Evolutionary conservation across 2,888 invertebrate species (phyloP).

Genomic region (Proisotoma minuta): DNA sequence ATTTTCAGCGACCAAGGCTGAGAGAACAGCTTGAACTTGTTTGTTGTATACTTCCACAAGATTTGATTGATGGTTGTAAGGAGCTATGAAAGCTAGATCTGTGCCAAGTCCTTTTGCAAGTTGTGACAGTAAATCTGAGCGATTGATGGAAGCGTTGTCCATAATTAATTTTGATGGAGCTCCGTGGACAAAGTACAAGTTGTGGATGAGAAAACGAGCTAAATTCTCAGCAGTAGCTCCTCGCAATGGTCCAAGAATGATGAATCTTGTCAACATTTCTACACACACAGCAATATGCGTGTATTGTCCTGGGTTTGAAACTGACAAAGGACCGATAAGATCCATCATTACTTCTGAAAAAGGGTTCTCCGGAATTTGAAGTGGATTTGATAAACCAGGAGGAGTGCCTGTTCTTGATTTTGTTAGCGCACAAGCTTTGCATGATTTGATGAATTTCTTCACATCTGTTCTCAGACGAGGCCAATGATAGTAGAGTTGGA

Average conservation of each 20-base stretch:
- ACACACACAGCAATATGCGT: neutral
- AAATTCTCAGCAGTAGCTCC: neutral
- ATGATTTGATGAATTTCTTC: neutral
- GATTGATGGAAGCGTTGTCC: neutral
- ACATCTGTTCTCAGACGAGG: neutral
- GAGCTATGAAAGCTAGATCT: neutral
- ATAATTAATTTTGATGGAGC: too few relatives aligned
- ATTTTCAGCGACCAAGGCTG: too few relatives aligned
- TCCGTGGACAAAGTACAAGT: neutral
- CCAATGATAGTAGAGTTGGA: neutral
- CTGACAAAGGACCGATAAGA: neutral
- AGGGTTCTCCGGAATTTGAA: neutral
- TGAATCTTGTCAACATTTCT: too few relatives aligned
- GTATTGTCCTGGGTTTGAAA: neutral
- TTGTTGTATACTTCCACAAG: too few relatives aligned
- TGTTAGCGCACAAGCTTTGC: neutral
- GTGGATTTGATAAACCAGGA: neutral
- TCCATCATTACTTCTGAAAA: neutral
- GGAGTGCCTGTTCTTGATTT: neutral
- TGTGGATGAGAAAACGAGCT: neutral
- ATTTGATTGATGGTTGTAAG: too few relatives aligned
- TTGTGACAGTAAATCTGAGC: neutral
- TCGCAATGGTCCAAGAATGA: neutral
- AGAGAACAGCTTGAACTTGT: too few relatives aligned
- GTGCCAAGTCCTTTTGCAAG: neutral